Conservation (phyloP, 2,113 vertebrate genomes). For the Labrus mixtus region DNA sequence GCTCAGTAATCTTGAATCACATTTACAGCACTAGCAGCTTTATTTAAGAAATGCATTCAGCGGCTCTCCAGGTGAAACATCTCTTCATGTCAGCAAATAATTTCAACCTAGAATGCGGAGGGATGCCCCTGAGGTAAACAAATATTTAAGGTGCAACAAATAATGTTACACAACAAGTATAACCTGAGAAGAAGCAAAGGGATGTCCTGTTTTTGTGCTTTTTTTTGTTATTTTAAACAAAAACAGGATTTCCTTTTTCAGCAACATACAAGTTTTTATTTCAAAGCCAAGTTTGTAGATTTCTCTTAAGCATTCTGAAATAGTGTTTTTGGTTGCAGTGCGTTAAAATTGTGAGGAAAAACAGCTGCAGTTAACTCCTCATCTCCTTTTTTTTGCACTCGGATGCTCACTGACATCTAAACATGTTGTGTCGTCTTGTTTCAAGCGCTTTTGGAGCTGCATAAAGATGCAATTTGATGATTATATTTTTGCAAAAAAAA, state of each 20-base stretch:
- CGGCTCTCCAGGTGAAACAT: background rate
- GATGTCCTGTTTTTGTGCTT: background rate
- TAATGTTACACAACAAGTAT: background rate
- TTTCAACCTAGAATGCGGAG: background rate
- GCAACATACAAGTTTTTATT: slow-evolving; percentile 5
- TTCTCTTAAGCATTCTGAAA: background rate
- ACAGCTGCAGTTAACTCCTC: background rate
- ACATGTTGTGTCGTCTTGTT: background rate
- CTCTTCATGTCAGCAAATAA: background rate
- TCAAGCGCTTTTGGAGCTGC: too few relatives aligned
- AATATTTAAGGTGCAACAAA: background rate
- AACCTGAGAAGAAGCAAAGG: background rate
- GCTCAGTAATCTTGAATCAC: background rate
- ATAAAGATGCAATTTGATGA: too few relatives aligned
- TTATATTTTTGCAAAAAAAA: background rate
- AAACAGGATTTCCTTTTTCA: background rate
- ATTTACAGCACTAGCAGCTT: background rate
- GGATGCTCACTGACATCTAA: background rate
- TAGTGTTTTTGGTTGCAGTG: background rate
- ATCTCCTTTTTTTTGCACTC: too few relatives aligned
- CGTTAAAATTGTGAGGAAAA: background rate
- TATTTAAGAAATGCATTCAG: too few relatives aligned
- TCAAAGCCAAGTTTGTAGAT: slow-evolving; percentile 30
- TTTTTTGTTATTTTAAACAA: background rate
- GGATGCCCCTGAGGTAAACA: background rate